phyloP scores from a whole-genome alignment of 2,888 invertebrate species.

The Temnothorax unifasciatus region DNA sequence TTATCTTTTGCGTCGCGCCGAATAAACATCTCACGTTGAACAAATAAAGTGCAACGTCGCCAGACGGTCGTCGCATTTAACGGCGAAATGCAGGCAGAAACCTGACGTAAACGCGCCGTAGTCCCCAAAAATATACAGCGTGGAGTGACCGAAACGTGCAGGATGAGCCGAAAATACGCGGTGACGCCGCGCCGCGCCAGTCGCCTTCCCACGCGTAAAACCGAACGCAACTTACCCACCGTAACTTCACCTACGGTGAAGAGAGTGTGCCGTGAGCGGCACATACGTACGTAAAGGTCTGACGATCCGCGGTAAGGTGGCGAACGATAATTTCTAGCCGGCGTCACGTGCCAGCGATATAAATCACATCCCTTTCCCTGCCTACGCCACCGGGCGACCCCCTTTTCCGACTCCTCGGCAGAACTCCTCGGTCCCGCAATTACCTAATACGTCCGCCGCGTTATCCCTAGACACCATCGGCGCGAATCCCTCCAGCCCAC shows the following conservation, averaged over 20 bases:
- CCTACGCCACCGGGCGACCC: conserved; percentile 54
- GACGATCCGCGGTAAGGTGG: conserved; percentile 69
- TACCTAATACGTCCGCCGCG: conserved; percentile 82
- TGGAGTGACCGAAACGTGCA: conserved; percentile 4
- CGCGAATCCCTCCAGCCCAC: conserved; percentile 62
- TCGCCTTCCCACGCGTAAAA: conserved; percentile 11
- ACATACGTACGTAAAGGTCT: conserved; percentile 44
- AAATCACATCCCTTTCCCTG: conserved; percentile 79
- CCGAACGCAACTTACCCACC: background rate
- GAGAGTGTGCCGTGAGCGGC: conserved; percentile 33
- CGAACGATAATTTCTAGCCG: conserved; percentile 83
- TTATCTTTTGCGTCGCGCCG: background rate
- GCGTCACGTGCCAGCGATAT: conserved; percentile 84
- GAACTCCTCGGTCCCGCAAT: conserved; percentile 80
- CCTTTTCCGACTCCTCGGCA: conserved; percentile 46
- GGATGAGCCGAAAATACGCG: conserved; percentile 31
- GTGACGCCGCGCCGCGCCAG: conserved; percentile 18
- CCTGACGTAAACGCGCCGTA: conserved; percentile 18
- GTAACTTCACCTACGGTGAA: background rate
- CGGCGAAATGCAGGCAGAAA: conserved; percentile 41
- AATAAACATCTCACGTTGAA: conserved; percentile 22
- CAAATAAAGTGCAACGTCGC: conserved; percentile 14
- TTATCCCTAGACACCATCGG: conserved; percentile 79
- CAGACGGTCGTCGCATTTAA: conserved; percentile 45
- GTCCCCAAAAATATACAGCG: conserved; percentile 47